Evolutionary conservation across 1,140 invertebrate genomes (phyloP).

Genomic region (Meloidogyne exigua): DNA sequence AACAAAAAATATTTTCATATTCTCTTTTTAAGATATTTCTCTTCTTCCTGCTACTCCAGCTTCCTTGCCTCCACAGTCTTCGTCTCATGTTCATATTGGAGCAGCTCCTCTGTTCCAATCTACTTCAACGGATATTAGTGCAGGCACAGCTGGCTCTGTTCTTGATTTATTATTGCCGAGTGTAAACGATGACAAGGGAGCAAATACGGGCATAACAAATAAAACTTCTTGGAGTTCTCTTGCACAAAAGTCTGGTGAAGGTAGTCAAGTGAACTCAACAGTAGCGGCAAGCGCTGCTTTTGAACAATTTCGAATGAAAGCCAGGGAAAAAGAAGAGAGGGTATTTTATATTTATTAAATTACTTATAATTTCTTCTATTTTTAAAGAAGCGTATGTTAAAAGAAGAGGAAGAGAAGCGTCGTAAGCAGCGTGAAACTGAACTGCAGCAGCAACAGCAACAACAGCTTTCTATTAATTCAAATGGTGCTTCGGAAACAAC

Average conservation of each 20-base stretch:
- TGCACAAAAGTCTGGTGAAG: constrained; percentile 21
- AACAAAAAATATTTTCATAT: no score
- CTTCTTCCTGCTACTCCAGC: background rate
- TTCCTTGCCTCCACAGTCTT: background rate
- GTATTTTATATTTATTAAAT: background rate
- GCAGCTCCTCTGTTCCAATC: constrained; percentile 40
- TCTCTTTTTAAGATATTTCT: background rate
- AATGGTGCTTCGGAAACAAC: background rate
- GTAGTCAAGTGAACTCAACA: constrained; percentile 3
- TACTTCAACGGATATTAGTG: constrained; percentile 30
- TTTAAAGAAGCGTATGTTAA: constrained; percentile 25
- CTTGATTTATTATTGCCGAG: constrained; percentile 44
- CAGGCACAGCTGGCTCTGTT: constrained; percentile 41
- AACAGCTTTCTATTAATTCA: constrained; percentile 3
- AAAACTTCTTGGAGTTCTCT: constrained; percentile 35
- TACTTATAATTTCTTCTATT: background rate
- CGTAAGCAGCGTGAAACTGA: constrained; percentile 27
- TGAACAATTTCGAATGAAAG: constrained; percentile 37
- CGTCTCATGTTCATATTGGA: constrained; percentile 38
- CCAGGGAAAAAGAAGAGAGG: constrained; percentile 48
- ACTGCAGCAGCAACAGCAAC: background rate
- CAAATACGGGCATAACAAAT: constrained; percentile 26
- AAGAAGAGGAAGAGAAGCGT: constrained; percentile 43
- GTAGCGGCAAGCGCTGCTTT: constrained; percentile 27
- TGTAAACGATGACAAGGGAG: constrained; percentile 3